phyloP scores from a whole-genome alignment of 1,140 invertebrate species.

The Penaeus vannamei region DNA sequence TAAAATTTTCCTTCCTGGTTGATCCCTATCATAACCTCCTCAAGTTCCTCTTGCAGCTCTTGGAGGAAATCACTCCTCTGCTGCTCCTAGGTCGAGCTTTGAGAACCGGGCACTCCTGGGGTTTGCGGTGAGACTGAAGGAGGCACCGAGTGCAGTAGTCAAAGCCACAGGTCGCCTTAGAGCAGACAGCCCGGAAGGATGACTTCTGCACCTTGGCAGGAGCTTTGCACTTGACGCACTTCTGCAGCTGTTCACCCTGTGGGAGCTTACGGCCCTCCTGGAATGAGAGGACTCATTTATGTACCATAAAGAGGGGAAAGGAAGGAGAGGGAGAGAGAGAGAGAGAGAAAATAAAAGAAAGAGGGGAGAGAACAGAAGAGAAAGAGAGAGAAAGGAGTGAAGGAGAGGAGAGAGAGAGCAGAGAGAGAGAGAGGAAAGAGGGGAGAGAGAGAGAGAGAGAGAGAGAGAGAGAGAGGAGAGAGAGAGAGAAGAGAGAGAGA shows the following conservation, averaged over 20 bases:
- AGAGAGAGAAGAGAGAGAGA: too few species aligned
- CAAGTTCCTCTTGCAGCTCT: slow-evolving; percentile 50
- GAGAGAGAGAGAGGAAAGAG: too few species aligned
- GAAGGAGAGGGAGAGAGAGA: not conserved
- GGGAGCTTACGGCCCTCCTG: slow-evolving; percentile 48
- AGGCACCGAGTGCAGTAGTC: slow-evolving; percentile 50
- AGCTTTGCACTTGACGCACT: slow-evolving; percentile 54
- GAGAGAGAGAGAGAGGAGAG: too few species aligned
- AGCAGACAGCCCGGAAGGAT: slow-evolving; percentile 34
- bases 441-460: too few species aligned
- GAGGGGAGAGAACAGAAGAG: too few species aligned
- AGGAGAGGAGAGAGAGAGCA: too few species aligned
- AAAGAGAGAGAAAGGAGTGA: too few species aligned
- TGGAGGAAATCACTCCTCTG: slow-evolving; percentile 46
- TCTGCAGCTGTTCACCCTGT: slow-evolving; percentile 48
- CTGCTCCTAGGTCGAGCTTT: slow-evolving; percentile 37
- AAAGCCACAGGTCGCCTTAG: slow-evolving; percentile 32
- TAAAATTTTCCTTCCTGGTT: not conserved
- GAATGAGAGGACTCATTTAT: not conserved
- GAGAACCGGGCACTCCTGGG: slow-evolving; percentile 47
- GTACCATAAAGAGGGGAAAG: not conserved
- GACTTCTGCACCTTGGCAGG: slow-evolving; percentile 39
- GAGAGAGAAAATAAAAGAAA: too few species aligned
- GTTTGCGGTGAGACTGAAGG: slow-evolving; percentile 29
- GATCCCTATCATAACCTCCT: slow-evolving; percentile 38